phyloP scores from a whole-genome alignment of 2,888 invertebrate species.

The Rhagonycha fulva region DNA sequence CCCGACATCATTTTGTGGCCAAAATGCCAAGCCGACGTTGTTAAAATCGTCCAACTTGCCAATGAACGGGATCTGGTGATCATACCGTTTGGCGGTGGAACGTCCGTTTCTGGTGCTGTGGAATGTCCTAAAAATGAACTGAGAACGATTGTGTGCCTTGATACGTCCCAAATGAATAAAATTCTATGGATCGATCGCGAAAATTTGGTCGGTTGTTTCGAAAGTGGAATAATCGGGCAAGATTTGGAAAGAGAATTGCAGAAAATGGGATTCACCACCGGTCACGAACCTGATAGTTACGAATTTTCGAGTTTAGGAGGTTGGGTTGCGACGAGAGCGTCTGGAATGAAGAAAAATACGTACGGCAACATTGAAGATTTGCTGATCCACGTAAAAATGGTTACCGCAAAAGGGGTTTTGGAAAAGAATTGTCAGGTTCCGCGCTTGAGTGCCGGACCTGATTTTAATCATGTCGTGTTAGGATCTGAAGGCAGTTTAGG shows the following conservation, averaged over 20 bases:
- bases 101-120: constrained; percentile 87
- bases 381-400: constrained; percentile 86
- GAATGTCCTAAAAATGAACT: constrained; percentile 80
- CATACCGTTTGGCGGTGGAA: constrained; percentile 95
- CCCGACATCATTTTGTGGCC: constrained; percentile 97
- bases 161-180: constrained; percentile 95
- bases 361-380: constrained; percentile 98
- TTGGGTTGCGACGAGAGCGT: constrained; percentile 67
- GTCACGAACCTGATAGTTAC: constrained; percentile 98
- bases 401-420: constrained; percentile 81
- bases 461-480: constrained; percentile 82
- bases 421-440: constrained; percentile 86
- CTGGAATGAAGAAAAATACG: constrained; percentile 97
- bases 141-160: constrained; percentile 84
- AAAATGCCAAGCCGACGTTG: constrained; percentile 82
- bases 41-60: constrained; percentile 77
- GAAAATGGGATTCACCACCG: constrained; percentile 80
- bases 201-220: constrained; percentile 80
- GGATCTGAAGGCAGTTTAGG: constrained; percentile 96
- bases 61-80: constrained; percentile 75
- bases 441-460: constrained; percentile 92
- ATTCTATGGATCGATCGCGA: constrained; percentile 91
- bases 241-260: constrained; percentile 87
- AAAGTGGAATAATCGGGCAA: constrained; percentile 93
- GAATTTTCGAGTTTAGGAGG: constrained; percentile 97